These are phyloP conservation scores for Cynopterus sphinx DNA, from an alignment of 2,797 vertebrate species.

Conservation along the genomic window DNA sequence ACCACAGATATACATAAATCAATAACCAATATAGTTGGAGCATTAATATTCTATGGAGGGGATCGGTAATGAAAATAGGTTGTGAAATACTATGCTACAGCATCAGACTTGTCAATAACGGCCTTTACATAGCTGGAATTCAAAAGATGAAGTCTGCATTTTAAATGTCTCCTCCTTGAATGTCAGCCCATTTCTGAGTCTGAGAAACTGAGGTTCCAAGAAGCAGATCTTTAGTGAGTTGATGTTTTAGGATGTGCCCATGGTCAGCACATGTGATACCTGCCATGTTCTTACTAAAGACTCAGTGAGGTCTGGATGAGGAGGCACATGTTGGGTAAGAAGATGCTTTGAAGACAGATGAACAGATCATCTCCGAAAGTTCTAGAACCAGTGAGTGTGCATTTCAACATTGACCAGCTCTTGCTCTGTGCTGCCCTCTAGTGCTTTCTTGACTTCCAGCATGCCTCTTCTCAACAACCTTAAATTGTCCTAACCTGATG, in stretches of 20 bases:
- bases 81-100: not conserved
- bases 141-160: not conserved
- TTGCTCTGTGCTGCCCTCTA: slow-evolving; percentile 56
- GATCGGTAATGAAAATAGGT: not conserved
- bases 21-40: not conserved
- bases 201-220: not conserved
- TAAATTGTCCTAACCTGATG: not conserved
- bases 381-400: not conserved
- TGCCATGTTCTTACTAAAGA: not conserved
- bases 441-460: not conserved
- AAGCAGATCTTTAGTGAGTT: not conserved
- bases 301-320: not conserved
- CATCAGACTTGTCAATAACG: not conserved
- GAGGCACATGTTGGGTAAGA: not conserved
- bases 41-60: not conserved
- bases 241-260: not conserved
- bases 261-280: not conserved
- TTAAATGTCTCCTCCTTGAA: not conserved
- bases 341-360: not conserved
- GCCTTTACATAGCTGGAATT: not conserved
- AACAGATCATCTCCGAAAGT: not conserved
- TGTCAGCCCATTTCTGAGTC: not conserved
- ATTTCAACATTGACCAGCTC: not conserved
- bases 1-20: not conserved
- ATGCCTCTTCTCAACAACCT: not conserved